These are phyloP conservation scores for Chrysochloris asiatica DNA, from an alignment of 2,113 vertebrate species.

Conservation along the genomic window DNA sequence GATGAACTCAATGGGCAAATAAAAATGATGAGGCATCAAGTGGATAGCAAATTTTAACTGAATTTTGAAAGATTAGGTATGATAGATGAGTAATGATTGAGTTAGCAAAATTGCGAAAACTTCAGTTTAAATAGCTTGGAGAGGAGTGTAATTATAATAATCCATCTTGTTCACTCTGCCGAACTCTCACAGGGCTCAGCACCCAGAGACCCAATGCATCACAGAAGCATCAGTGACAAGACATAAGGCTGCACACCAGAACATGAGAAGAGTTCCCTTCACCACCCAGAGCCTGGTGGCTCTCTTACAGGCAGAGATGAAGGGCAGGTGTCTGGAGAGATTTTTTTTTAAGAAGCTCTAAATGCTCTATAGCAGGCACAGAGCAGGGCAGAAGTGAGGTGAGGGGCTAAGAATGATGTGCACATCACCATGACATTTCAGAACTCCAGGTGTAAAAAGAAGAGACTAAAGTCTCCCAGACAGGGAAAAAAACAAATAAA, in stretches of 20 bases:
- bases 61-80: background rate
- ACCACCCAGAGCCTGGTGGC: background rate
- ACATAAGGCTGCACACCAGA: background rate
- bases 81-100: background rate
- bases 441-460: background rate
- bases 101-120: background rate
- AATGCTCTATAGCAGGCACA: background rate
- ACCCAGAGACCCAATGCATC: background rate
- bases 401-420: background rate
- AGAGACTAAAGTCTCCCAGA: background rate
- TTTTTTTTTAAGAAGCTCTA: background rate
- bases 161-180: background rate
- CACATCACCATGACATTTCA: background rate
- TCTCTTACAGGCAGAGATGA: background rate
- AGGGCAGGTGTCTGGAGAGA: background rate
- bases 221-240: background rate
- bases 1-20: background rate
- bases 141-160: background rate
- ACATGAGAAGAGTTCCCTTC: background rate
- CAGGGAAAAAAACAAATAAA: background rate
- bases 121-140: background rate
- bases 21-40: background rate
- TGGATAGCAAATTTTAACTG: background rate
- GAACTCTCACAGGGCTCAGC: background rate
- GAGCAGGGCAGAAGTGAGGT: background rate